These are phyloP conservation scores for Pollachius pollachius DNA, from an alignment of 2,113 vertebrate species.

Conservation along the genomic window DNA sequence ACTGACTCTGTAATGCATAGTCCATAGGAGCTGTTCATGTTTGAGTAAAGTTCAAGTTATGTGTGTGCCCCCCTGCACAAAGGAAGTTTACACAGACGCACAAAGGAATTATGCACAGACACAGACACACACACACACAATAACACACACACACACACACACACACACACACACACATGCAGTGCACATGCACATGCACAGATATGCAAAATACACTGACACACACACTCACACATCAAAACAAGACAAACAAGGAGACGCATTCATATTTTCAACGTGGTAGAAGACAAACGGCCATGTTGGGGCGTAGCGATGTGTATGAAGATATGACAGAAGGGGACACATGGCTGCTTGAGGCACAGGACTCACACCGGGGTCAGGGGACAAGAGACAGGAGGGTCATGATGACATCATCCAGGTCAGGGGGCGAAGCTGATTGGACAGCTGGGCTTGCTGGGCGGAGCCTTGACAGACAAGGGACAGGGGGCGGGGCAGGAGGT, in stretches of 20 bases:
- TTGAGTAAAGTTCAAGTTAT: too few relatives aligned
- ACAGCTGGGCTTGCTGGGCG: conserved; percentile 43
- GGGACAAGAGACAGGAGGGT: conserved; percentile 64
- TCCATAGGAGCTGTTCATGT: too few relatives aligned
- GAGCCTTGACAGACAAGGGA: conserved; percentile 54
- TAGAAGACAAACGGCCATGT: conserved; percentile 31
- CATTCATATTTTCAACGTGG: conserved; percentile 28
- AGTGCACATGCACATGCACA: conserved; percentile 3
- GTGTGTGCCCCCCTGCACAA: conserved; percentile 18
- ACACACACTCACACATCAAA: conserved; percentile 27
- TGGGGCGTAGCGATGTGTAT: conserved; percentile 49
- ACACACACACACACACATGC: neutral
- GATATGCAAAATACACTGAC: neutral
- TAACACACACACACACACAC: conserved; percentile 1
- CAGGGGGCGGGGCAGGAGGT: conserved; percentile 41
- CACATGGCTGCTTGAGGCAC: conserved; percentile 54
- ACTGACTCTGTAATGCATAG: too few relatives aligned
- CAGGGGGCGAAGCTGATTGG: conserved; percentile 45
- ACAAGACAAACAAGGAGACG: conserved; percentile 26
- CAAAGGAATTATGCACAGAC: neutral
- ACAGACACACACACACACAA: neutral
- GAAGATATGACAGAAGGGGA: conserved; percentile 48
- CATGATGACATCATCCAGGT: conserved; percentile 65
- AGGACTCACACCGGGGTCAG: conserved; percentile 63
- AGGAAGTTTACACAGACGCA: conserved; percentile 13